phyloP scores from a whole-genome alignment of 2,888 invertebrate genomes.

The Noctua pronuba region DNA sequence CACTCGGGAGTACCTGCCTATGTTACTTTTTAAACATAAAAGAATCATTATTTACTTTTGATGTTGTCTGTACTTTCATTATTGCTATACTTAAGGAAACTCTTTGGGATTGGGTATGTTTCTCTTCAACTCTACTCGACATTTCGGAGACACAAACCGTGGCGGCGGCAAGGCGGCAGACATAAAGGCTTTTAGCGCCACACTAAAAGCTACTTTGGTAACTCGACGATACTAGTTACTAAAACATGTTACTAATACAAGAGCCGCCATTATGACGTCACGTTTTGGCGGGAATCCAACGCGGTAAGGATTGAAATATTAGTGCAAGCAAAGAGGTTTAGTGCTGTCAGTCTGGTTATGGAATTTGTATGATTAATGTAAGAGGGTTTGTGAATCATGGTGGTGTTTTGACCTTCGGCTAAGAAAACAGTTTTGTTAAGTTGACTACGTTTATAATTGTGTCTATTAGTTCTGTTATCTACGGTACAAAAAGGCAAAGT shows the following conservation, averaged over 20 bases:
- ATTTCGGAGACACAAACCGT: constrained; percentile 13
- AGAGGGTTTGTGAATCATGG: background rate
- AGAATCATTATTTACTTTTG: background rate
- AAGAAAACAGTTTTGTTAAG: background rate
- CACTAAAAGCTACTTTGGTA: constrained; percentile 56
- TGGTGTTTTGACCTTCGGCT: background rate
- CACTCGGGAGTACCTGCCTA: no score
- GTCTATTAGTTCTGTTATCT: background rate
- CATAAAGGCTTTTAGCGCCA: constrained; percentile 46
- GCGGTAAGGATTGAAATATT: constrained; percentile 56
- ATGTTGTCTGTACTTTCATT: background rate
- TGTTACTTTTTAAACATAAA: background rate
- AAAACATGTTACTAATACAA: constrained; percentile 40
- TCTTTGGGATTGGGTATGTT: background rate
- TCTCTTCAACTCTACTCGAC: background rate
- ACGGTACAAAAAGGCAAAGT: no score
- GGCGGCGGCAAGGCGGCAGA: constrained; percentile 17
- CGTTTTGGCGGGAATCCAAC: constrained; percentile 57
- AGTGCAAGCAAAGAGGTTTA: constrained; percentile 11
- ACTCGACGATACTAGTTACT: constrained; percentile 36
- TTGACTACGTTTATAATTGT: background rate
- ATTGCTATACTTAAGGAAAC: background rate
- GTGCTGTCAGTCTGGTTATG: background rate
- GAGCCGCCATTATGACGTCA: constrained; percentile 44
- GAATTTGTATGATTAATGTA: background rate